Conservation (phyloP, 2,888 invertebrate genomes). For the Drosophila kuntzei region DNA sequence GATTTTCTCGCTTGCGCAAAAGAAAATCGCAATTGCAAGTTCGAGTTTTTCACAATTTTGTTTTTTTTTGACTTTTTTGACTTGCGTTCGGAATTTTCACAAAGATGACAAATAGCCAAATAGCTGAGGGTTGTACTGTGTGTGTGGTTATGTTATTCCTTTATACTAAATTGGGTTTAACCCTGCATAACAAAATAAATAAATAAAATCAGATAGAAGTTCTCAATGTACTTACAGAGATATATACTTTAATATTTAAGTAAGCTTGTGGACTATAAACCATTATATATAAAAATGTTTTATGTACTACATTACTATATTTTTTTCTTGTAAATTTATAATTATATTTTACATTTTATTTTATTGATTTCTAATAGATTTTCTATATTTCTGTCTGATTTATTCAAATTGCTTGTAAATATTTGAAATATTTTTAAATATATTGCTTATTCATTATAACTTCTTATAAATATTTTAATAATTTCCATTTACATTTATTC, state of each 20-base stretch:
- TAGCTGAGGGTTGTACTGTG: not conserved
- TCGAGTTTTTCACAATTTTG: constrained; percentile 30
- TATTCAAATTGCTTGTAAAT: not conserved
- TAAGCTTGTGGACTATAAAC: not conserved
- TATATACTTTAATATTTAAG: not conserved
- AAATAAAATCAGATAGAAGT: not conserved
- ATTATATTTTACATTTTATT: not conserved
- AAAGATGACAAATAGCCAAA: constrained; percentile 45
- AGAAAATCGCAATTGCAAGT: constrained; percentile 42
- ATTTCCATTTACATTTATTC: constrained; percentile 5
- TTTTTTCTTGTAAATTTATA: too few relatives aligned
- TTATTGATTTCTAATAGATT: not conserved
- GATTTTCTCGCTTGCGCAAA: constrained; percentile 57
- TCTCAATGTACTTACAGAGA: not conserved
- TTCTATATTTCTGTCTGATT: not conserved
- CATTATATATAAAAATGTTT: too few relatives aligned
- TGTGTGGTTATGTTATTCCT: constrained; percentile 25
- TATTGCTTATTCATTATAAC: not conserved
- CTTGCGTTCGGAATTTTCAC: constrained; percentile 18
- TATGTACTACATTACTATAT: too few relatives aligned
- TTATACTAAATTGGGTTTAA: not conserved
- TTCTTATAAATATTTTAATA: not conserved
- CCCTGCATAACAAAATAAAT: not conserved
- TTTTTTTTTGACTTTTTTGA: constrained; percentile 20
- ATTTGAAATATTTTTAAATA: not conserved